These are phyloP conservation scores for Remorina albescens DNA, from an alignment of 2,797 vertebrate species.

Conservation along the genomic window DNA sequence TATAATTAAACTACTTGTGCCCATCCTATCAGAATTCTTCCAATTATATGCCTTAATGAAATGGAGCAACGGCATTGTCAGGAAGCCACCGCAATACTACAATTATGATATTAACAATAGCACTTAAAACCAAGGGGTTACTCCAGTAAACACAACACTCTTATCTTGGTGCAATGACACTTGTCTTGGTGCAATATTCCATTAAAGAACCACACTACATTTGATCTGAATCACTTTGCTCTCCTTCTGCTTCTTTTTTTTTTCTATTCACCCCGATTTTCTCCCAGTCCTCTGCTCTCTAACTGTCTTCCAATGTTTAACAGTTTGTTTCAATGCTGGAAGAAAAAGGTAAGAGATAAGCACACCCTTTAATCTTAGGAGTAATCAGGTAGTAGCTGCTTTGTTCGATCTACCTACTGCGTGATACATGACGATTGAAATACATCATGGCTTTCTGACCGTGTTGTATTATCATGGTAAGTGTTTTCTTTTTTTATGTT, in stretches of 20 bases:
- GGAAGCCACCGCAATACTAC: conserved; percentile 84
- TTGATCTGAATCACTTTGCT: conserved; percentile 83
- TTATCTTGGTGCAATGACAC: conserved; percentile 84
- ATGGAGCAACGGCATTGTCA: conserved; percentile 84
- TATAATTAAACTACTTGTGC: conserved; percentile 89
- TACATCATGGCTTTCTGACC: conserved; percentile 6
- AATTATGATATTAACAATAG: conserved; percentile 89
- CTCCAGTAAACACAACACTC: conserved; percentile 85
- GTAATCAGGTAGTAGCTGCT: conserved; percentile 6
- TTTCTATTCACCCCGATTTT: conserved; percentile 33
- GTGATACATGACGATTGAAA: conserved; percentile 83
- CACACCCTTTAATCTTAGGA: conserved; percentile 41
- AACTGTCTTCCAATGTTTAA: conserved; percentile 64
- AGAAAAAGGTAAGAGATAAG: conserved; percentile 44
- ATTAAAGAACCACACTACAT: conserved; percentile 80
- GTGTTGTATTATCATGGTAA: conserved; percentile 14
- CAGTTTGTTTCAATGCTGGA: conserved; percentile 46
- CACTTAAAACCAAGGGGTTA: conserved; percentile 89
- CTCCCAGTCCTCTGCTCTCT: conserved; percentile 6
- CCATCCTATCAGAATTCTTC: conserved; percentile 89
- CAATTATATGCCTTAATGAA: conserved; percentile 91
- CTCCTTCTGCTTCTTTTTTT: conserved; percentile 50
- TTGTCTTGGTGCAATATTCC: conserved; percentile 81
- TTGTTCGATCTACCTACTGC: conserved; percentile 39
- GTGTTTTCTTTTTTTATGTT: conserved; percentile 60